These are phyloP conservation scores for Hestina assimilis DNA, from an alignment of 1,140 invertebrate genomes.

Conservation along the genomic window DNA sequence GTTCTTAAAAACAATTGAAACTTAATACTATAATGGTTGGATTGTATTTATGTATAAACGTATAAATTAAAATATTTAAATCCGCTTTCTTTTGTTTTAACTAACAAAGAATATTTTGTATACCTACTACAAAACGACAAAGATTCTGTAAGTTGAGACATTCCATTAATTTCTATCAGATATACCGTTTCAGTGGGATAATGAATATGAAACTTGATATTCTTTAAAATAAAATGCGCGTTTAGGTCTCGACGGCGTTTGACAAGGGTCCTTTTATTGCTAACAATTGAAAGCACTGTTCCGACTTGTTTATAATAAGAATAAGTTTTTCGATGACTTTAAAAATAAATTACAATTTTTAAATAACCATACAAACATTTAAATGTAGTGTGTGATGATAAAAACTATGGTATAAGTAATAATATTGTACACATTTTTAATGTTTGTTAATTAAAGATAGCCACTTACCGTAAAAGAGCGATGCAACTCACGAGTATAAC, in stretches of 20 bases:
- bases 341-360: too few relatives aligned
- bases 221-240: constrained; percentile 4
- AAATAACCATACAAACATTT: too few relatives aligned
- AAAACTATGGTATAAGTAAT: background rate
- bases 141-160: constrained; percentile 5
- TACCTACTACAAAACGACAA: too few relatives aligned
- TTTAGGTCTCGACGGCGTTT: constrained; percentile 5
- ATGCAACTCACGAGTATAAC: background rate
- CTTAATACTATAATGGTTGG: too few relatives aligned
- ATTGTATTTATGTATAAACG: too few relatives aligned
- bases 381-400: too few relatives aligned
- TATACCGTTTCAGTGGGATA: background rate
- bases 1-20: too few relatives aligned
- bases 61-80: too few relatives aligned
- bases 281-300: constrained; percentile 1
- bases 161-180: constrained; percentile 18
- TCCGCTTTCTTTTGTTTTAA: too few relatives aligned
- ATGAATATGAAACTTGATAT: constrained; percentile 10
- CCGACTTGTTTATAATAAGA: too few relatives aligned
- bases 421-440: background rate
- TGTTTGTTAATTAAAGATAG: background rate
- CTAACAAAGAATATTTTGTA: too few relatives aligned
- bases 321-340: too few relatives aligned
- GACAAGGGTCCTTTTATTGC: constrained; percentile 19
- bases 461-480: constrained; percentile 1